A percentile compares a stretch with the other conserved stretches of the same genome.
Evolutionary conservation across 1,140 invertebrate genomes (phyloP).

Genomic region (Hestina assimilis): DNA sequence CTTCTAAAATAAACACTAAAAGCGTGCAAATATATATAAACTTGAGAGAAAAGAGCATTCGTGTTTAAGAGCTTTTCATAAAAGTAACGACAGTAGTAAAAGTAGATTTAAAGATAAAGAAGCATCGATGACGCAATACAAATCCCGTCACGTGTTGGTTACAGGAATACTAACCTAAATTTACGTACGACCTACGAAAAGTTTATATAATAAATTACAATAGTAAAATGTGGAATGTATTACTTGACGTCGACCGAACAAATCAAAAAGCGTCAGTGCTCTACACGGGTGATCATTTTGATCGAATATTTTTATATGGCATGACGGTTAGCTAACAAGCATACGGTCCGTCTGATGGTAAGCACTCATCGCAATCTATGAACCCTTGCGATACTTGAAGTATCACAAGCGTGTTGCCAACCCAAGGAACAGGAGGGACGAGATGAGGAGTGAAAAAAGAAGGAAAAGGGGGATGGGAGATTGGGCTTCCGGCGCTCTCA

Average conservation of each 20-base stretch:
- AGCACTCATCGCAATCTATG: too few species aligned
- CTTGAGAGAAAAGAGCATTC: background rate
- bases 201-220: constrained; percentile 22
- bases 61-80: constrained; percentile 11
- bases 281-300: background rate
- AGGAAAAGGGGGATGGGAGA: too few species aligned
- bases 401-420: too few species aligned
- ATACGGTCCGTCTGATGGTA: too few species aligned
- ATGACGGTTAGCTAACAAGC: too few species aligned
- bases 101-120: constrained; percentile 19
- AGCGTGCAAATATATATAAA: constrained; percentile 4
- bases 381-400: too few species aligned
- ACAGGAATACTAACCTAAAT: constrained; percentile 21
- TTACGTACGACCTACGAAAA: constrained; percentile 10
- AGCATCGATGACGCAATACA: constrained; percentile 28
- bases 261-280: background rate
- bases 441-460: too few species aligned
- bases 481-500: too few species aligned
- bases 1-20: too few species aligned
- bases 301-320: too few species aligned
- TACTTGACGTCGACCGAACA: background rate
- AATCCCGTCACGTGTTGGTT: constrained; percentile 25
- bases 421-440: too few species aligned
- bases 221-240: constrained; percentile 12
- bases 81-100: constrained; percentile 2